Evolutionary conservation across 2,113 vertebrate genomes (phyloP).

Genomic region (Scolopax mira): DNA sequence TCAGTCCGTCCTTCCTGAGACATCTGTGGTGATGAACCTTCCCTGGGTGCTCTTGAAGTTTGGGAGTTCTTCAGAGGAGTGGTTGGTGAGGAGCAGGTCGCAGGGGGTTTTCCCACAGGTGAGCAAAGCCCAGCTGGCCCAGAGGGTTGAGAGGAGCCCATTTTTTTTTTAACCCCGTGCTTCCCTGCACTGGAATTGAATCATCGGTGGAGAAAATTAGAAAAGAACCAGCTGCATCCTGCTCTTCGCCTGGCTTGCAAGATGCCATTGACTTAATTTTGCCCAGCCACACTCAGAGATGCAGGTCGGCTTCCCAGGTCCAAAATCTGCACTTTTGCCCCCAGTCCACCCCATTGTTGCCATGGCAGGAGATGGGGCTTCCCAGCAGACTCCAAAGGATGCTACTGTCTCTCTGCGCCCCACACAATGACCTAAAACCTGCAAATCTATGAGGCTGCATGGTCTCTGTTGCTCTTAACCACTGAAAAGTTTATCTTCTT

Average conservation of each 20-base stretch:
- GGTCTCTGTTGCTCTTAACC: not conserved
- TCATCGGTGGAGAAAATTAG: not conserved
- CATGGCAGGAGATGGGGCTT: not conserved
- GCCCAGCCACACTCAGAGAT: rapidly evolving
- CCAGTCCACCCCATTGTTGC: not conserved
- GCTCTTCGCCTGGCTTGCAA: not conserved
- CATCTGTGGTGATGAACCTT: not conserved
- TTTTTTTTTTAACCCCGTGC: not conserved
- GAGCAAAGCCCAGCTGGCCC: not conserved
- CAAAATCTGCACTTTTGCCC: not conserved
- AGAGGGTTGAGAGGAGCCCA: not conserved
- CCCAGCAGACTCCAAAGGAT: not conserved
- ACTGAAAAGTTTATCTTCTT: not conserved
- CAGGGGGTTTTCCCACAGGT: not conserved
- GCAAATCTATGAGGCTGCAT: not conserved
- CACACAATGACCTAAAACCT: not conserved
- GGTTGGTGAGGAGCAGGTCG: rapidly evolving
- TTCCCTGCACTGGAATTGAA: not conserved
- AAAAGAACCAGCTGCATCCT: not conserved
- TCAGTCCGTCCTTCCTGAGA: not conserved
- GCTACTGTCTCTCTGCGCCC: not conserved
- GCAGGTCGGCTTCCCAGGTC: rapidly evolving
- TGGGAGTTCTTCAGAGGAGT: not conserved
- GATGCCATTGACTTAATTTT: not conserved
- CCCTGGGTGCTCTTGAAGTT: not conserved